Base-by-base conservation (phyloP, 2,888 invertebrate species). In the Amphipyra berbera region DNA sequence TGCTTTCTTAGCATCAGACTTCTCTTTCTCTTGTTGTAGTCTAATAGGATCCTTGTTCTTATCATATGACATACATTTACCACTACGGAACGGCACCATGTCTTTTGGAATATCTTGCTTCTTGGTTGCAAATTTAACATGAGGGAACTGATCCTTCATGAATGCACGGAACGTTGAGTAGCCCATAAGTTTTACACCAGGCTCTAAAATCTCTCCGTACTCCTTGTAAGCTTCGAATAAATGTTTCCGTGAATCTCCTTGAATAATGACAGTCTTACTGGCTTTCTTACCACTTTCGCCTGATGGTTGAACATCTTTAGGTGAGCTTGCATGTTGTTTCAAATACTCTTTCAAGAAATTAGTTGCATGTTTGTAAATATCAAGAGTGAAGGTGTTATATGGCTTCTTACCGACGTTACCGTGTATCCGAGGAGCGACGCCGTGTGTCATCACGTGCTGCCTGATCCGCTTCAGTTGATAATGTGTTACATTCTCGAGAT, bases 351-450 rank as follows among this genome's bases (percentile, higher is more conserved):
- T 97, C 60, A 97, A 88, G 90, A 97, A 97, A 81, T 97, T 96
- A 3, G 97, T 97, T 0, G 97, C 97, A 82, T 96, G 97, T 86
- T 97, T 96, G 85, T 97, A 97, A 69, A 97, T 97, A 82, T 97
- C 97, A 65, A 97, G 90, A 7, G 97, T 97, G 83, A 97, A 97
- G 0, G 97, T 97, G 85, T 97, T 97, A 86, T 97, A 97, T 0
- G 97, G 97, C 83, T 97, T 96, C 90, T 97, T 97, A 15, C 97
- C 97, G 61, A 97, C 96, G 84, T 97, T 97, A 4, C 97, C 97
- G 85, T 97, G 97, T 69, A 97, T 96, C 68, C 97, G 90, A 0
- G 97, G 97, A 0, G 97, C 96, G 0, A 97, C 97, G 9, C 97
- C 97, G 81, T 97, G 97, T 0, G 96, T 97, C 95, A 97, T 96